phyloP scores from a whole-genome alignment of 2,113 vertebrate genomes.

The Anarrhichthys ocellatus region DNA sequence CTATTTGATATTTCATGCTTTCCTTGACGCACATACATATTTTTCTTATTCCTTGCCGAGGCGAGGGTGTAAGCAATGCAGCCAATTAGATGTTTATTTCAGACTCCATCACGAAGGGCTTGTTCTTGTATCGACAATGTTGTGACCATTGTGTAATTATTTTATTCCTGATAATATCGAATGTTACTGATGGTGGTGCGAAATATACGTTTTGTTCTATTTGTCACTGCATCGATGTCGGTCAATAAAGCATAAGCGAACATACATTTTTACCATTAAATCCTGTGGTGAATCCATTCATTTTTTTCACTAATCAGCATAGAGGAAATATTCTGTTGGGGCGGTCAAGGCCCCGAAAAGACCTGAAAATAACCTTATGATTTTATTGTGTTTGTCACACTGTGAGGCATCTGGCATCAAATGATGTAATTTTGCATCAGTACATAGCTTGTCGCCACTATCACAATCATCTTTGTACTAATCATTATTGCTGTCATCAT shows the following conservation, averaged over 20 bases:
- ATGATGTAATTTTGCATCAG: slow-evolving; percentile 71
- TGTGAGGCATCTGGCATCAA: slow-evolving; percentile 35
- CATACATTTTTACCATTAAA: not conserved
- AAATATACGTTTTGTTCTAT: not conserved
- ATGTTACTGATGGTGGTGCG: not conserved
- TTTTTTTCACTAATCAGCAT: not conserved
- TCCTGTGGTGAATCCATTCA: too few relatives aligned
- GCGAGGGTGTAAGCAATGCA: slow-evolving; percentile 54
- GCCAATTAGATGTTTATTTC: slow-evolving; percentile 42
- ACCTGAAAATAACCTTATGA: slow-evolving; percentile 34
- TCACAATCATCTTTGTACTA: slow-evolving; percentile 15
- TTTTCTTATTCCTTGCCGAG: slow-evolving; percentile 25
- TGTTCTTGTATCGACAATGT: slow-evolving; percentile 3
- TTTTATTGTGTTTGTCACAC: slow-evolving; percentile 26
- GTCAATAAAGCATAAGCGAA: not conserved
- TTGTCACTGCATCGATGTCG: slow-evolving; percentile 12
- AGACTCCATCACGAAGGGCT: slow-evolving; percentile 27
- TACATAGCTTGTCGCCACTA: slow-evolving; percentile 41
- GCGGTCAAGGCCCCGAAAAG: slow-evolving; percentile 16
- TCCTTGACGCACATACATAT: slow-evolving; percentile 47
- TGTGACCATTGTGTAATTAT: slow-evolving; percentile 5
- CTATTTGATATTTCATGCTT: slow-evolving; percentile 38
- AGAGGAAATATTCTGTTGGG: not conserved
- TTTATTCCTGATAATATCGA: not conserved
- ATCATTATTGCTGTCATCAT: slow-evolving; percentile 25